phyloP scores from a whole-genome alignment of 2,888 invertebrate genomes.

The Xestia sexstrigata region DNA sequence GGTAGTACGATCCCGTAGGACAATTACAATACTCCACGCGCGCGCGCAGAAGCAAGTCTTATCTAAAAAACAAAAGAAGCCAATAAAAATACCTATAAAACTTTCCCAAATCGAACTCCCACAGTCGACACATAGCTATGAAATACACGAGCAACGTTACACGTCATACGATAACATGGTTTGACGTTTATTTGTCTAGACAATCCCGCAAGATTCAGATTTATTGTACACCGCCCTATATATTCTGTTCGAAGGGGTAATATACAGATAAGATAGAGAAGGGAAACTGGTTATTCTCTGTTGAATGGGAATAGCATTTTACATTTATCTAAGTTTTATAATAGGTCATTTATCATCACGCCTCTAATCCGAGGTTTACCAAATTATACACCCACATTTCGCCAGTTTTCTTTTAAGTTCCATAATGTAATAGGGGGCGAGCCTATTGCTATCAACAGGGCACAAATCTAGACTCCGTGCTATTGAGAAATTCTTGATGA shows the following conservation, averaged over 20 bases:
- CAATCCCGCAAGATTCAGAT: slow-evolving; percentile 64
- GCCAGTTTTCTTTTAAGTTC: too few species aligned
- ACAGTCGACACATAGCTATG: slow-evolving; percentile 13
- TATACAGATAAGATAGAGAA: slow-evolving; percentile 36
- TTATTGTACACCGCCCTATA: slow-evolving; percentile 53
- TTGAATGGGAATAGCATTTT: neutral
- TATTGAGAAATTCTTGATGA: too few species aligned
- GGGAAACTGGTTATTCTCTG: slow-evolving; percentile 21
- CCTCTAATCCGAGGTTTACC: too few species aligned
- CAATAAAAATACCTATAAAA: slow-evolving; percentile 16
- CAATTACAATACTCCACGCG: neutral
- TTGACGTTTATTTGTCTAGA: slow-evolving; percentile 68
- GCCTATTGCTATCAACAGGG: too few species aligned
- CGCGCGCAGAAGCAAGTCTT: neutral
- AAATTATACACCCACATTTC: too few species aligned
- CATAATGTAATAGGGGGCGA: too few species aligned
- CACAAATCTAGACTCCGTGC: too few species aligned
- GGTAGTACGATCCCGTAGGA: too few species aligned
- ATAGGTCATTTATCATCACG: too few species aligned
- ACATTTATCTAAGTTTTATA: too few species aligned
- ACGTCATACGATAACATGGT: slow-evolving; percentile 49
- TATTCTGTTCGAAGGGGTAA: slow-evolving; percentile 37
- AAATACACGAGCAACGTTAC: slow-evolving; percentile 27
- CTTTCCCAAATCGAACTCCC: slow-evolving; percentile 3
- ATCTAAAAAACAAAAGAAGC: slow-evolving; percentile 2